Conservation (phyloP, 1,140 invertebrate genomes). For the Lepidurus packardi region DNA sequence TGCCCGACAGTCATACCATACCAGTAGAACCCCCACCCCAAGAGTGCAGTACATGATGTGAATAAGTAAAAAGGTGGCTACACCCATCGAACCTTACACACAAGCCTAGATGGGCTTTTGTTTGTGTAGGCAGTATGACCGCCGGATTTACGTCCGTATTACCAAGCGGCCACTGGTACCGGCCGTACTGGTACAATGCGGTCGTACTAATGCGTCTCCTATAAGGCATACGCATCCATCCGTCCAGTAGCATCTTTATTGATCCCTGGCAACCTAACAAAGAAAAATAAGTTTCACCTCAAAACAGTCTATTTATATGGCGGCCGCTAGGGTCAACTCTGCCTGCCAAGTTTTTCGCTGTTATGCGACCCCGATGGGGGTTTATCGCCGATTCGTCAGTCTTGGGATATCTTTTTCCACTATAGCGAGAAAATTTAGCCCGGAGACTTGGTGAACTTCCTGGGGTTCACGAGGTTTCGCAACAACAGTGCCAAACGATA, state of each 20-base stretch:
- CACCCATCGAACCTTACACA: too few relatives aligned
- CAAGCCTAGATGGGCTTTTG: too few relatives aligned
- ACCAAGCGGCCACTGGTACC: not conserved
- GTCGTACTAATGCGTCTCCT: not conserved
- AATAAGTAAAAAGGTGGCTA: too few relatives aligned
- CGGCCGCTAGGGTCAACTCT: not conserved
- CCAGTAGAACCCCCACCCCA: too few relatives aligned
- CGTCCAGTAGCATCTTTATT: conserved; percentile 3
- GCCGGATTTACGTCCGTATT: not conserved
- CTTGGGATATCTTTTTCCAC: not conserved
- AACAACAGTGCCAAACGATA: not conserved
- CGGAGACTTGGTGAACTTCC: not conserved
- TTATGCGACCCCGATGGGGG: not conserved
- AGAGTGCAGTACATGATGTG: too few relatives aligned
- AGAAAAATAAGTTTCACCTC: conserved; percentile 3
- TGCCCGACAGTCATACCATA: too few relatives aligned
- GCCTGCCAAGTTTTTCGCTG: not conserved
- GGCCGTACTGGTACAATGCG: not conserved
- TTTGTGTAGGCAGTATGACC: too few relatives aligned
- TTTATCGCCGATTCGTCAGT: not conserved
- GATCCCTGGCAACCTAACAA: not conserved
- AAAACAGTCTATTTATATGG: not conserved
- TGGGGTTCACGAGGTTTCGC: not conserved
- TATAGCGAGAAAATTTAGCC: not conserved
- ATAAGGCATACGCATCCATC: not conserved